Evolutionary conservation across 2,888 invertebrate species (phyloP), one percentile per base, ranked within the genome.

Genomic region (Zaprionus obscuricornis): DNA sequence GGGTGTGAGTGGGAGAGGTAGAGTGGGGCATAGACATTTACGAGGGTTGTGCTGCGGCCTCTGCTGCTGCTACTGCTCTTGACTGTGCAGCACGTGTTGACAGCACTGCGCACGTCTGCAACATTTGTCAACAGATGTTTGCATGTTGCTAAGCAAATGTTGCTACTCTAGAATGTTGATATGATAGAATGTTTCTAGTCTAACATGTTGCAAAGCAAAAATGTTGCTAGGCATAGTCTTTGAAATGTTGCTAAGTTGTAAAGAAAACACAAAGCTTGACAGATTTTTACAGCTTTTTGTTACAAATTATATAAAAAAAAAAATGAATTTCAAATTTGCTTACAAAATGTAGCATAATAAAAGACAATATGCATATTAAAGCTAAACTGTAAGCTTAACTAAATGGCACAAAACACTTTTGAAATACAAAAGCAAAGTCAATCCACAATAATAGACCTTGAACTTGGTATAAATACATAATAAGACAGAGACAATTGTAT

Each of bases 401-500:
- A 4, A 33, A 8, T 13, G 13, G 10, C 22, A 4, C 14, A 22
- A 17, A 18, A 37, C 6, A 1, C 36, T n/a, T 31, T n/a, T n/a
- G n/a, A n/a, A n/a, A n/a, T n/a, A n/a, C n/a, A n/a, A n/a, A n/a
- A n/a, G n/a, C n/a, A n/a, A n/a, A n/a, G n/a, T n/a, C n/a, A n/a
- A n/a, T n/a, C n/a, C n/a, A n/a, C n/a, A n/a, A n/a, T n/a, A n/a
- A 27, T 14, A 71, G 54, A 62, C 74, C 77, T 72, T 82, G 74
- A 81, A 85, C 85, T 77, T 77, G 62, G 55, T 55, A 43, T 57
- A 43, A 59, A 50, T 37, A 51, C 59, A 29, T 7, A 59, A 65
- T 34, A 75, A 66, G 34, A 20, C 16, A 29, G 8, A 31, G 67
- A 72, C 50, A 58, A 63, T 70, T 74, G 63, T 65, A 72, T 66